phyloP scores from a whole-genome alignment of 2,888 invertebrate species.

The Brenthis ino region DNA sequence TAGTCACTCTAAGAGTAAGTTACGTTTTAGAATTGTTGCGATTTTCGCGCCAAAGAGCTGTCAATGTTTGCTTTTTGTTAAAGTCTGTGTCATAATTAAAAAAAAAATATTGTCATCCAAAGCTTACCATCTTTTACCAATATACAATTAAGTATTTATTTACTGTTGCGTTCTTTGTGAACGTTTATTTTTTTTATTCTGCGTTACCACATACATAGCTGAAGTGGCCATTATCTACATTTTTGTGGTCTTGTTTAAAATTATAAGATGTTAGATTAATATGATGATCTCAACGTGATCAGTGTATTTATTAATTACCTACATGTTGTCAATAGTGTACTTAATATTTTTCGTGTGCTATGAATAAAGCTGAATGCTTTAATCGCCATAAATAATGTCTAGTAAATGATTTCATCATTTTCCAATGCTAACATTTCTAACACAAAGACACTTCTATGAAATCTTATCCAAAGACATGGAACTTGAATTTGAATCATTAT shows the following conservation, averaged over 20 bases:
- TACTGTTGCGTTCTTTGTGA: conserved; percentile 49
- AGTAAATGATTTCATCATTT: conserved; percentile 12
- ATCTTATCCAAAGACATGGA: conserved; percentile 16
- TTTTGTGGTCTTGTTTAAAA: conserved; percentile 59
- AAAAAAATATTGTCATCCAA: conserved; percentile 46
- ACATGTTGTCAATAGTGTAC: conserved; percentile 76
- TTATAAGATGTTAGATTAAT: conserved; percentile 72
- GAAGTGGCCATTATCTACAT: conserved; percentile 73
- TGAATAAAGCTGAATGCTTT: not conserved
- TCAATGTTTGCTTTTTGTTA: conserved; percentile 40
- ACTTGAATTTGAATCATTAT: not conserved
- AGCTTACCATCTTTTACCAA: conserved; percentile 44
- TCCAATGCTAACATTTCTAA: conserved; percentile 1
- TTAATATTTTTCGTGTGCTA: conserved; percentile 50
- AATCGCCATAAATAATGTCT: not conserved
- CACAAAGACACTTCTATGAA: conserved; percentile 8
- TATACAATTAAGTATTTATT: conserved; percentile 42
- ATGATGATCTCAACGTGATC: conserved; percentile 80
- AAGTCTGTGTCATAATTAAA: conserved; percentile 27
- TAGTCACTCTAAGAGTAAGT: conserved; percentile 75
- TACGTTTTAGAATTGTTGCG: conserved; percentile 60
- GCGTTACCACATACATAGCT: conserved; percentile 70
- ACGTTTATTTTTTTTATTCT: conserved; percentile 59
- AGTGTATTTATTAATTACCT: conserved; percentile 75
- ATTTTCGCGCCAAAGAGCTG: conserved; percentile 71